Conservation (phyloP, 1,140 invertebrate genomes). For the Diorhabda carinulata region DNA sequence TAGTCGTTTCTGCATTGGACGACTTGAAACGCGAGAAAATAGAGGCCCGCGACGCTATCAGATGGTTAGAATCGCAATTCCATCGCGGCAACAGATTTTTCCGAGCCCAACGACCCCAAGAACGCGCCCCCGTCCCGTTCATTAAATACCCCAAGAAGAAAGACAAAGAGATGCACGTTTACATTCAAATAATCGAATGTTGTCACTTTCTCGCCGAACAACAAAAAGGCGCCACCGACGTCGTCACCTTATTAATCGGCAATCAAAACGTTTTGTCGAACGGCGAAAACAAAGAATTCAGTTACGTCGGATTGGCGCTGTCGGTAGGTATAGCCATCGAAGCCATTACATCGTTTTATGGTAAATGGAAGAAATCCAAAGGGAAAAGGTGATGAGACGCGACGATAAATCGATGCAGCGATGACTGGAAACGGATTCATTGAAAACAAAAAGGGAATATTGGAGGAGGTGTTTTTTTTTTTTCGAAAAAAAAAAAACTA, state of each 20-base stretch:
- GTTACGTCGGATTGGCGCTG: slow-evolving; percentile 52
- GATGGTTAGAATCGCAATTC: slow-evolving; percentile 85
- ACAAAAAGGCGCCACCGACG: slow-evolving; percentile 51
- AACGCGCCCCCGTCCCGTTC: slow-evolving; percentile 67
- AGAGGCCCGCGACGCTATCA: slow-evolving; percentile 80
- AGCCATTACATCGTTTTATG: slow-evolving; percentile 61
- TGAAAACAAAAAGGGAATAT: neutral
- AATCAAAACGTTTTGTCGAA: slow-evolving; percentile 44
- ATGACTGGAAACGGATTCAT: slow-evolving; percentile 13
- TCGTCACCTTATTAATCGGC: slow-evolving; percentile 60
- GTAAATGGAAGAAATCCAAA: slow-evolving; percentile 66
- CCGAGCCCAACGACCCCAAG: slow-evolving; percentile 74
- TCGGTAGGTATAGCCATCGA: slow-evolving; percentile 63
- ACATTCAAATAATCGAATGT: slow-evolving; percentile 68
- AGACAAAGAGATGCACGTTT: slow-evolving; percentile 64
- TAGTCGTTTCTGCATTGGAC: slow-evolving; percentile 83
- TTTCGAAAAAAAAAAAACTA: slow-evolving; percentile 7
- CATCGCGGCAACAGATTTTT: slow-evolving; percentile 78
- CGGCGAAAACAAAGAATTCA: slow-evolving; percentile 43
- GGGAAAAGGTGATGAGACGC: slow-evolving; percentile 59
- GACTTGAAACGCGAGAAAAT: slow-evolving; percentile 74
- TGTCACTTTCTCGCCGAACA: slow-evolving; percentile 66
- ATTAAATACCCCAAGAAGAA: slow-evolving; percentile 70
- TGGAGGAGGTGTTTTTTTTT: neutral
- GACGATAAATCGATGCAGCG: neutral